Base-by-base conservation (phyloP, 2,113 vertebrate genomes). In the Colossoma macropomum region DNA sequence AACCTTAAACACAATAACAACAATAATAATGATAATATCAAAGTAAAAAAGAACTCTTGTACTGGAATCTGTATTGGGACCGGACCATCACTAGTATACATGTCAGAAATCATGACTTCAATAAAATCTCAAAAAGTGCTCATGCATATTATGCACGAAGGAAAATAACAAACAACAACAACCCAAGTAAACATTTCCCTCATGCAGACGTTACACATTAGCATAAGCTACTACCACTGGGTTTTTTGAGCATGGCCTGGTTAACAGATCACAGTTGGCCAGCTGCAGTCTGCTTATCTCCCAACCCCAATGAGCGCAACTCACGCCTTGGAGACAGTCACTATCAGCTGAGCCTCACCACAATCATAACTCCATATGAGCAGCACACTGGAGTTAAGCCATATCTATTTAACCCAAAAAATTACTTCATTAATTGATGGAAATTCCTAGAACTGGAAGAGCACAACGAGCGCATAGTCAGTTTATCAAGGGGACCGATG, bases 201-300 rank as follows among this genome's bases (percentile, higher is more conserved):
- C 28, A 65, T 63, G 60, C 60, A 71, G 7, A 66, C 21, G 28
- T 15, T 17, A 30, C 60, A 63, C 41, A 82, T 82, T 86, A 84
- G 45, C 79, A 77, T 81, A 54, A 56, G 63, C 23, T 72, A 63
- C 75, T 66, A 70, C 17, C 62, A 70, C 72, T 75, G 79, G 68
- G 4, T 50, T 21, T 50, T 70, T 23, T 30, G 30, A 75, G 74
- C 62, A 60, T 85, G 83, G 80, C 82, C 80, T 80, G 65, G 79
- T 79, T 77, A 27, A 50, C 70, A 68, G 79, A 75, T 85, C 79
- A 68, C 50, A 79, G 28, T 81, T 72, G 75, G 80, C 65, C 86
- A 75, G 84, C 52, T 62, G 45, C 70, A 25, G 38, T 79, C 54
- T 77, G 84, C 82, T 82, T 84, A 88, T 86, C 79, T 88, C 52